Evolutionary conservation across 2,113 vertebrate genomes (phyloP), one percentile per base, ranked within the genome.

Genomic region (Salvelinus sp.): DNA sequence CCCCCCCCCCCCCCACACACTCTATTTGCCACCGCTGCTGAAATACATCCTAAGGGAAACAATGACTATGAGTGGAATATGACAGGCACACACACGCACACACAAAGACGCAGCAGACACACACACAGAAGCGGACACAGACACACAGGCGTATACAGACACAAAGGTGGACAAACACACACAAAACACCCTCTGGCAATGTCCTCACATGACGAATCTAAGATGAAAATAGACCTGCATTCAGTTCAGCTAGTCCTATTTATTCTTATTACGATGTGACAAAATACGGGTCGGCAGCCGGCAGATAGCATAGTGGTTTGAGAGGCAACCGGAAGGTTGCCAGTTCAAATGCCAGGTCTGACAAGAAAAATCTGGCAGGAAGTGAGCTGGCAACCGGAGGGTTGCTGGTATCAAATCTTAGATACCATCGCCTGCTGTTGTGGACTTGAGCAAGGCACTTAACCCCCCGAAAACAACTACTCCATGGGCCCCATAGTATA

Each of bases 121-220:
- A 60, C 44, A 72, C 25, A n/a, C 54, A 30, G 54, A 60, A 47
- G 33, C 28, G 16, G 25, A 72, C 54, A 62, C 54, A 33, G 54
- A 72, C 54, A 60, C 68, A 71, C 25, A 50, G 47, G 60, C 25
- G 4, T 27, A 30, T 54, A 60, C 70, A 62, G 27, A 44, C 58
- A 73, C 58, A 63, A 27, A 63, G 57, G 62, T 18, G 20, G n/a
- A 44, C 70, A 69, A 63, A 72, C 70, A 76, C 71, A 69, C 65
- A 27, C 38, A 76, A 68, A 68, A 68, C 28, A n/a, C 27, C 28
- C 6, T 27, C 18, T 33, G 66, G 30, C 66, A n/a, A 33, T 48
- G 63, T 76, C 69, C 64, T 80, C 69, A 60, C 63, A 76, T 72
- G 70, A 76, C 57, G 3, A 65, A 23, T 23, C 74, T 50, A 58